Base-by-base conservation (phyloP, 2,888 invertebrate species). In the Embidobia sp. region DNA sequence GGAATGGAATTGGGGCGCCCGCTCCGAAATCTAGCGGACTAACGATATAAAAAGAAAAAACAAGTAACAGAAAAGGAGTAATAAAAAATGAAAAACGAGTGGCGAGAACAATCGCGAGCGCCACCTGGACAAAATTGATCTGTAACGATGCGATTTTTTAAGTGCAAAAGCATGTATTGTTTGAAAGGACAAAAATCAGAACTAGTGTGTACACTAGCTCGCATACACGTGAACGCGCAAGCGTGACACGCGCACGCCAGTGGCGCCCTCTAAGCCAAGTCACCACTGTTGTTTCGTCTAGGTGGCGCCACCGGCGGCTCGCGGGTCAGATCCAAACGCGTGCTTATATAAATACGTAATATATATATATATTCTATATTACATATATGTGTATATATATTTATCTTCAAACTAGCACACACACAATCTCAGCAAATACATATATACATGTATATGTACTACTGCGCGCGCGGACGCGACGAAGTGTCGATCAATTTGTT, bases 61-160 rank as follows among this genome's bases (percentile, higher is more conserved):
- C n/a, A n/a, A n/a, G n/a, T n/a, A n/a, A n/a, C n/a, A n/a, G n/a
- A n/a, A n/a, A n/a, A n/a, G n/a, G n/a, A n/a, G n/a, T n/a, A n/a
- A n/a, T n/a, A 16, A 40, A 15, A 18, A 18, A 5, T 8, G 1
- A 51, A 27, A 35, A 13, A 7, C 6, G 16, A 46, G 5, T 27
- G 33, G 11, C 7, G 11, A 22, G 7, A 4, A 27, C n/a, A n/a
- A n/a, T n/a, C n/a, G n/a, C n/a, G 22, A n/a, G 42, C 29, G 59
- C 59, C 35, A 33, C 16, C 35, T 53, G 74, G 75, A 82, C 44
- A 46, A 61, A 64, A 57, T 72, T 70, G 42, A 61, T 81, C 78
- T 75, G 83, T 84, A 84, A 84, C 81, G 81, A 83, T 82, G 82
- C 84, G 85, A 85, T 86, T 87, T 86, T 87, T 83, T 85, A 86